phyloP scores from a whole-genome alignment of 2,797 vertebrate genomes.

The Heteromormyrus szaboi region DNA sequence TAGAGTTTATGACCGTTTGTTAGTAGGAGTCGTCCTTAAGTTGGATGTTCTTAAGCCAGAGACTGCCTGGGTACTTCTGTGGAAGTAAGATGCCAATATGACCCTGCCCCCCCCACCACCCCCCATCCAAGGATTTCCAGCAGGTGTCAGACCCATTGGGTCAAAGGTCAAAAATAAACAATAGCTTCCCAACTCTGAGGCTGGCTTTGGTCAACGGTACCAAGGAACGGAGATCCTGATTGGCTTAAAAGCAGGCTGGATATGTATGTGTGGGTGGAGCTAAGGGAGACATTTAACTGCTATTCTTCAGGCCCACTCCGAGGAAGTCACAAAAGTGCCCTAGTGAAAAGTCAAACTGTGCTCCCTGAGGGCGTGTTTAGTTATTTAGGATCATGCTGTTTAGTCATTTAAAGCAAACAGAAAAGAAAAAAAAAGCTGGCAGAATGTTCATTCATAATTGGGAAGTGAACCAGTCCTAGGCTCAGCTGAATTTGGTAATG shows the following conservation, averaged over 20 bases:
- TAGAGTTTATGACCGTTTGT: background rate
- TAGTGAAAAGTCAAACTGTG: background rate
- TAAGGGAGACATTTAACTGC: conserved; percentile 35
- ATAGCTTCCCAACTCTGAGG: conserved; percentile 44
- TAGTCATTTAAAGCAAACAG: background rate
- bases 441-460: background rate
- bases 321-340: background rate
- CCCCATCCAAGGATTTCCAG: conserved; percentile 34
- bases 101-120: background rate
- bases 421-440: background rate
- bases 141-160: conserved; percentile 56
- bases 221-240: conserved; percentile 43
- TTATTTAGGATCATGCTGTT: background rate
- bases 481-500: background rate
- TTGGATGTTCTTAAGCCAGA: background rate
- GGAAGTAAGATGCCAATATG: background rate
- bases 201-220: conserved; percentile 52
- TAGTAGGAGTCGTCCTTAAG: background rate
- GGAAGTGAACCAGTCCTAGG: background rate
- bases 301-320: background rate
- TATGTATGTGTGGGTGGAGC: conserved; percentile 27
- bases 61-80: background rate
- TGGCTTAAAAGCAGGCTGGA: conserved; percentile 36
- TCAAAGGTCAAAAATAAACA: conserved; percentile 49
- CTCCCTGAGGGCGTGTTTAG: background rate